phyloP scores from a whole-genome alignment of 2,113 vertebrate species.

The Bubo scandiacus region DNA sequence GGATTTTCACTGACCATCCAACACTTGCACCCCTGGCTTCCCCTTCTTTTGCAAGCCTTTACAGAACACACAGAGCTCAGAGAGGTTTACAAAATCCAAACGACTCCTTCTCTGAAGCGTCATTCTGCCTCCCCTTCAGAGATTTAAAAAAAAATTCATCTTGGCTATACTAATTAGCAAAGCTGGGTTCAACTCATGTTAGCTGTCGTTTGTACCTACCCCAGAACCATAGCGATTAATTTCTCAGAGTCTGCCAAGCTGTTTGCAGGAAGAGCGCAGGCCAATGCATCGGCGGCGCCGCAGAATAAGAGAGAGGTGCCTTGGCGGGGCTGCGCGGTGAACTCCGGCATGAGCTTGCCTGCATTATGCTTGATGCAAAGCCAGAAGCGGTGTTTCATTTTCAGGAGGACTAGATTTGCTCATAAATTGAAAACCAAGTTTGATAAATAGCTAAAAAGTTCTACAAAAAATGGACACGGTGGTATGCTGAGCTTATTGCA shows the following conservation, averaged over 20 bases:
- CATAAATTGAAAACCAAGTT: neutral
- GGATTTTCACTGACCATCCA: neutral
- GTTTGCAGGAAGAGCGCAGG: neutral
- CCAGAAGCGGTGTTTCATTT: neutral
- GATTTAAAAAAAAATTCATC: neutral
- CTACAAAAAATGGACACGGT: neutral
- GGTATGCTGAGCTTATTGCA: neutral
- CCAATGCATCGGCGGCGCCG: fast-evolving
- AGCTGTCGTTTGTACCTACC: neutral
- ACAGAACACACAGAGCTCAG: neutral
- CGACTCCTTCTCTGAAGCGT: neutral
- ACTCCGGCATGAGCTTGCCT: fast-evolving
- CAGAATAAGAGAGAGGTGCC: neutral
- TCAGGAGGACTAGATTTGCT: neutral
- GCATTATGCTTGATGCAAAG: neutral
- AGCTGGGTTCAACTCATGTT: neutral
- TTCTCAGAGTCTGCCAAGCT: neutral
- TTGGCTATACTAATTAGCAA: neutral
- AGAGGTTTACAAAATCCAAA: neutral
- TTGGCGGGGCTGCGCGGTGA: fast-evolving
- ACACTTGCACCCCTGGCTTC: neutral
- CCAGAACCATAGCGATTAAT: neutral
- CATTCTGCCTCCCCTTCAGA: fast-evolving
- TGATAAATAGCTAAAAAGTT: neutral
- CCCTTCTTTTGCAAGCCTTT: neutral